Evolutionary conservation across 2,113 vertebrate genomes (phyloP).

Genomic region (Epinephelus moara): DNA sequence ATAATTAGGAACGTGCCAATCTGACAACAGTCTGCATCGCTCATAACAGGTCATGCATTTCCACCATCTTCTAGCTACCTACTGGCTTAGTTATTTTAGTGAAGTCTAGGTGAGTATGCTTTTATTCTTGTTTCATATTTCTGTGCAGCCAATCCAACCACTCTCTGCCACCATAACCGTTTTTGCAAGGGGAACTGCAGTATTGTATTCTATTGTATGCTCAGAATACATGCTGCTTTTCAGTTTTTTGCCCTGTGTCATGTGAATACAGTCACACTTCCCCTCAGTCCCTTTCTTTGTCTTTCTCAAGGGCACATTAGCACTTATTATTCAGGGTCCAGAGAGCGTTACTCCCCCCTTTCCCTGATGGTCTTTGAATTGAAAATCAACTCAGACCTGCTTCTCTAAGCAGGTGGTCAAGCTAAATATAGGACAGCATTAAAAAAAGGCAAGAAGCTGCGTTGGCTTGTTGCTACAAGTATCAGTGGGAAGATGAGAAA

Average conservation of each 20-base stretch:
- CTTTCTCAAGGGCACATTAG: conserved; percentile 46
- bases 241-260: conserved; percentile 12
- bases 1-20: neutral
- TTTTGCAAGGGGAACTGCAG: neutral
- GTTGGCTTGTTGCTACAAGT: conserved; percentile 29
- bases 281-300: conserved; percentile 16
- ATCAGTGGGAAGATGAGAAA: conserved; percentile 13
- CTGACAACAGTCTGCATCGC: too few relatives aligned
- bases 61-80: neutral
- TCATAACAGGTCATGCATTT: neutral
- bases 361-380: conserved; percentile 4
- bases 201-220: conserved; percentile 20
- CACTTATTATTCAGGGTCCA: conserved; percentile 31
- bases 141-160: neutral
- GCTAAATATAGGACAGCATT: conserved; percentile 33
- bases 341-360: neutral
- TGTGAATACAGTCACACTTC: conserved; percentile 30
- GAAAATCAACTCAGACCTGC: conserved; percentile 30
- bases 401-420: conserved; percentile 22
- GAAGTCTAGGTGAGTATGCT: neutral
- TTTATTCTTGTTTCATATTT: conserved; percentile 3
- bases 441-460: neutral
- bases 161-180: neutral
- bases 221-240: conserved; percentile 14
- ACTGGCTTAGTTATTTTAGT: neutral